phyloP scores from a whole-genome alignment of 2,888 invertebrate genomes.

The Aethes cnicana region DNA sequence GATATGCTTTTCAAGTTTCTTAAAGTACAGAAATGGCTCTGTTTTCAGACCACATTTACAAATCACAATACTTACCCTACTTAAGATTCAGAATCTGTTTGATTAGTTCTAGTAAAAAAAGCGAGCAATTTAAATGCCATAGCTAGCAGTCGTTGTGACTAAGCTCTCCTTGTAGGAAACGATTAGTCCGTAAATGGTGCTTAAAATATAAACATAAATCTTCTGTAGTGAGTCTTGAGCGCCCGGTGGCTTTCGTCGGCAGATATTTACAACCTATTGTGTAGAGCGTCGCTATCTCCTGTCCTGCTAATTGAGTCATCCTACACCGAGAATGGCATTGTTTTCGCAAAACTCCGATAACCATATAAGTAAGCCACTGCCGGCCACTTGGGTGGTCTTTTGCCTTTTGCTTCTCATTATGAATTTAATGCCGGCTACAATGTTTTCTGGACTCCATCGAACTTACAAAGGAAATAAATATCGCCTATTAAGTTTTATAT shows the following conservation, averaged over 20 bases:
- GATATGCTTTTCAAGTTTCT: neutral
- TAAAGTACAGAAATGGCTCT: neutral
- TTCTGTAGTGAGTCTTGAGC: slow-evolving; percentile 16
- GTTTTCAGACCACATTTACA: no score
- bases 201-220: slow-evolving; percentile 25
- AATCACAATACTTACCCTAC: no score
- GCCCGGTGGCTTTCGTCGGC: slow-evolving; percentile 38
- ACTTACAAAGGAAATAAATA: slow-evolving; percentile 25
- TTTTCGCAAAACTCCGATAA: slow-evolving; percentile 67
- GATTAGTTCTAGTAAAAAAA: no score
- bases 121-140: neutral
- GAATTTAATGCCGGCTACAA: slow-evolving; percentile 34
- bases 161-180: neutral
- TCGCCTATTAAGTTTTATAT: slow-evolving; percentile 26
- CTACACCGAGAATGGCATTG: slow-evolving; percentile 68
- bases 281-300: slow-evolving; percentile 55
- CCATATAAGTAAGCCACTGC: slow-evolving; percentile 57
- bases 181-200: slow-evolving; percentile 8
- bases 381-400: slow-evolving; percentile 66
- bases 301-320: slow-evolving; percentile 77
- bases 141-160: neutral
- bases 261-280: slow-evolving; percentile 71
- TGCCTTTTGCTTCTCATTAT: slow-evolving; percentile 37
- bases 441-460: slow-evolving; percentile 29
- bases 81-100: no score